Evolutionary conservation across 2,113 vertebrate genomes (phyloP).

Genomic region (Cyprinodon brontotheroides): DNA sequence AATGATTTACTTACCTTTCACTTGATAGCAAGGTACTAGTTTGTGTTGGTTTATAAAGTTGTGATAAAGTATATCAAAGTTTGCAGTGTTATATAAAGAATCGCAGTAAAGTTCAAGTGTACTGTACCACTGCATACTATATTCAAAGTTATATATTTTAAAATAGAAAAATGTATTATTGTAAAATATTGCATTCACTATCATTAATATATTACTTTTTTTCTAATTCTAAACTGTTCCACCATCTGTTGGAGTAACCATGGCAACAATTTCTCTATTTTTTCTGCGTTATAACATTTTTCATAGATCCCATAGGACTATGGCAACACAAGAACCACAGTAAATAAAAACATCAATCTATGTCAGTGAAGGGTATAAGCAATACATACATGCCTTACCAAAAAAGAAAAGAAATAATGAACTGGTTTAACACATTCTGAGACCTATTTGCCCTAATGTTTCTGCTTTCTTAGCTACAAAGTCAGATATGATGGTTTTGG

Average conservation of each 20-base stretch:
- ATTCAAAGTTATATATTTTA: conserved; percentile 5
- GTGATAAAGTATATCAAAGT: neutral
- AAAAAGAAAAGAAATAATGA: neutral
- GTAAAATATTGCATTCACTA: conserved; percentile 16
- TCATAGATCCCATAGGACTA: neutral
- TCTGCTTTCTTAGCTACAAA: neutral
- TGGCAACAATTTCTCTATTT: conserved; percentile 16
- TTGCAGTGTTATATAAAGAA: neutral
- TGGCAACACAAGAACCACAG: neutral
- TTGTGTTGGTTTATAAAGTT: neutral
- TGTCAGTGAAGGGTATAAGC: conserved; percentile 2
- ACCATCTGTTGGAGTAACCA: neutral
- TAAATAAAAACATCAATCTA: neutral
- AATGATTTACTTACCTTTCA: neutral
- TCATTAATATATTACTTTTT: conserved; percentile 1
- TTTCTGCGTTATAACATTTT: neutral
- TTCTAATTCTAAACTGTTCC: too few relatives aligned
- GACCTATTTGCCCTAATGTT: neutral
- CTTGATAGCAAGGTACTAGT: too few relatives aligned
- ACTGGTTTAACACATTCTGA: neutral
- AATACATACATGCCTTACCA: neutral
- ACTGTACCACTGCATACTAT: neutral
- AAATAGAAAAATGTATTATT: conserved; percentile 7
- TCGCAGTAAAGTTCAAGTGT: too few relatives aligned
- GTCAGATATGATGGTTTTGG: neutral